phyloP scores from a whole-genome alignment of 2,888 invertebrate genomes.

The Drymonia ruficornis region DNA sequence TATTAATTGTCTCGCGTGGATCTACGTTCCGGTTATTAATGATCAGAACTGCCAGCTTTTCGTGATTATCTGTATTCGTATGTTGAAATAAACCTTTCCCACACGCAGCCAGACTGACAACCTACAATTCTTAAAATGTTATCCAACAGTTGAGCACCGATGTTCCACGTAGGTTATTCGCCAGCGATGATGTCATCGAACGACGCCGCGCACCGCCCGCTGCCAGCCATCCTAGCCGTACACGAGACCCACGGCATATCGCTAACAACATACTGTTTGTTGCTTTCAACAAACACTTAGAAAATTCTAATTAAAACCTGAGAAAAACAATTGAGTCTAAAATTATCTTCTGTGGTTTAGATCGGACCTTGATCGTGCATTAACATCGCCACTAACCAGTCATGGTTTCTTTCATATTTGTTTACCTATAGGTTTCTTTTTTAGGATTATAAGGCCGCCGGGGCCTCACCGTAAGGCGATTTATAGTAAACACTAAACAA shows the following conservation, averaged over 20 bases:
- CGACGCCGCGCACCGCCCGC: conserved; percentile 21
- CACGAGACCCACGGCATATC: not conserved
- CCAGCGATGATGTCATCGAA: conserved; percentile 70
- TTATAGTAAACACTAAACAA: too few relatives aligned
- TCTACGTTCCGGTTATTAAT: too few relatives aligned
- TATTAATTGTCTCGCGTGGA: too few relatives aligned
- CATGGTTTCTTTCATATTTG: too few relatives aligned
- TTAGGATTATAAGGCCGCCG: too few relatives aligned
- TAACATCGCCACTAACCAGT: too few relatives aligned
- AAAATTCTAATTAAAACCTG: not conserved
- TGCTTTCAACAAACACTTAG: conserved; percentile 2
- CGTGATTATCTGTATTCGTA: too few relatives aligned
- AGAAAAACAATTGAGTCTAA: not conserved
- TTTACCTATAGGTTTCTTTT: too few relatives aligned
- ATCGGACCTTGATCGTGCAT: not conserved
- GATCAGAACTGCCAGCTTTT: too few relatives aligned
- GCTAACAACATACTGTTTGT: not conserved
- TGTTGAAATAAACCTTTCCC: not conserved
- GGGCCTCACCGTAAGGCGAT: too few relatives aligned
- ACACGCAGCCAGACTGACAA: too few relatives aligned
- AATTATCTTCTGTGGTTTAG: not conserved
- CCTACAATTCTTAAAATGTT: not conserved
- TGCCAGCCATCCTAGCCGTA: too few relatives aligned
- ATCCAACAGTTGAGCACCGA: conserved; percentile 44
- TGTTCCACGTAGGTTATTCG: conserved; percentile 58